A percentile compares a stretch with the other conserved stretches of the same genome.
Conservation (phyloP, 2,888 invertebrate genomes). For the Mycogona germanica region DNA sequence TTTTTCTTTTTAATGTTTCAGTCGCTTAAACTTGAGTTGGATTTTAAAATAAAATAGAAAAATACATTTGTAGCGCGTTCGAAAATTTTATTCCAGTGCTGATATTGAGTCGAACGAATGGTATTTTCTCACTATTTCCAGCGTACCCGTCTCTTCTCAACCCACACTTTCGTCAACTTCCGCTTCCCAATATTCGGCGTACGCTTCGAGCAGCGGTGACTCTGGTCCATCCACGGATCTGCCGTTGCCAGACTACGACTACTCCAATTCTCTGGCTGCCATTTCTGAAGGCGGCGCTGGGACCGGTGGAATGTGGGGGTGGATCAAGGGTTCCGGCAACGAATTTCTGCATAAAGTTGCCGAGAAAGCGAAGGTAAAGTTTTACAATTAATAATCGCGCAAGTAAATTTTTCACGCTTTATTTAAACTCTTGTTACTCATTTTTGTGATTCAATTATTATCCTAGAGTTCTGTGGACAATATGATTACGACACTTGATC, state of each 20-base stretch:
- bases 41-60: no score
- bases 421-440: not conserved
- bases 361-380: slow-evolving; percentile 20
- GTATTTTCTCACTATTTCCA: no score
- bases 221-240: slow-evolving; percentile 1
- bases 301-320: slow-evolving; percentile 40
- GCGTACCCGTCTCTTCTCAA: no score
- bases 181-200: not conserved
- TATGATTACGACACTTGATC: slow-evolving; percentile 76
- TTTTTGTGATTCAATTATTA: slow-evolving; percentile 2
- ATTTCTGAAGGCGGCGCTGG: not conserved
- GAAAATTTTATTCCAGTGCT: no score
- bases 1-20: no score
- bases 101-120: no score
- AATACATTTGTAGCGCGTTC: no score
- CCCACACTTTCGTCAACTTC: not conserved
- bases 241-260: slow-evolving; percentile 1
- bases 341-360: slow-evolving; percentile 20
- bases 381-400: not conserved
- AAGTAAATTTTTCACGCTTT: not conserved
- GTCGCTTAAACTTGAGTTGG: no score
- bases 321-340: slow-evolving; percentile 49
- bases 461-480: slow-evolving; percentile 60
- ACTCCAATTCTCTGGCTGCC: not conserved
- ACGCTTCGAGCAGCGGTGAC: not conserved